Evolutionary conservation across 2,113 vertebrate species (phyloP), one percentile per base, ranked within the genome.

Genomic region (Egretta garzetta): DNA sequence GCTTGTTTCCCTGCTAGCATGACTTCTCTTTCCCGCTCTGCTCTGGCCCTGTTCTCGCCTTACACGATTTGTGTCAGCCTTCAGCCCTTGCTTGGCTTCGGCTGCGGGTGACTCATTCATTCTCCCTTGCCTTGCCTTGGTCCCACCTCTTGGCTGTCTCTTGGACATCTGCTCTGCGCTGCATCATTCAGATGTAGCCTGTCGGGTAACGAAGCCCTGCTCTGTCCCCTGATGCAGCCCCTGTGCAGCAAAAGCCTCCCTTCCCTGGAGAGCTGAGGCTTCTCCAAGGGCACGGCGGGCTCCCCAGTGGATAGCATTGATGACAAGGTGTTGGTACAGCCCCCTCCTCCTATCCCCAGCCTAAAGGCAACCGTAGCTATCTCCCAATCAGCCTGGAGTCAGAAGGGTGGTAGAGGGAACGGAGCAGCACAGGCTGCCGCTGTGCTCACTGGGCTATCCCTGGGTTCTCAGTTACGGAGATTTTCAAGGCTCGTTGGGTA

Each of bases 71-170:
- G 49, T 70, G 77, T 96, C 77, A 73, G 8, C 0, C 1, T 72
- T 96, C 89, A 94, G 84, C 55, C 71, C 26, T 77, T 66, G 91
- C 89, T 96, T 96, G 96, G 94, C 91, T 90, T 85, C 4, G 2
- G 50, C 67, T 62, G 41, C 33, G 58, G 50, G 62, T 96, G 97
- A 97, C 89, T 97, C 97, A 96, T 55, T 97, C 97, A 96, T 55
- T 90, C 41, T 43, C 50, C 2, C 10, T 1, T 1, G 81, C 66
- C 89, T 96, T 88, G 91, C 87, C 84, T 83, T 6, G 1, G 23
- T 95, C 89, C 90, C 91, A 86, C 77, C 94, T 97, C 93, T 60
- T 91, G 63, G 91, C 95, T 94, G 39, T 76, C 41, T 90, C 84
- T 76, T 70, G 87, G 89, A 97, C 71, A 86, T 95, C 86, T 97